Conservation (phyloP, 2,888 invertebrate genomes). For the Sinohyriopsis cumingii region DNA sequence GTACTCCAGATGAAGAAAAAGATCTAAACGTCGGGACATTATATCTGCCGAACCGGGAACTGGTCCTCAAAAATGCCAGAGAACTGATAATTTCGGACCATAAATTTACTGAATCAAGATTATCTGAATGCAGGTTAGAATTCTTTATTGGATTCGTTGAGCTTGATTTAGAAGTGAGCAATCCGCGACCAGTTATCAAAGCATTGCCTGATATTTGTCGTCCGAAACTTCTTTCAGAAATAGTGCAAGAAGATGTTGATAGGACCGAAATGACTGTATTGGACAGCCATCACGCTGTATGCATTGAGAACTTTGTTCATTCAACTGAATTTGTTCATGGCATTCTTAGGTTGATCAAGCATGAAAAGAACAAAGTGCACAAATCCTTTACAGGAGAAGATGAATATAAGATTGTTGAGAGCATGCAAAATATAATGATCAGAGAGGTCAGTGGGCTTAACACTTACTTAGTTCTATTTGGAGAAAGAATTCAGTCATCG, state of each 20-base stretch:
- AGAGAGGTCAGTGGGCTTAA: no score
- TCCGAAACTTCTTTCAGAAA: constrained; percentile 5
- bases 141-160: no score
- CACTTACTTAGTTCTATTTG: no score
- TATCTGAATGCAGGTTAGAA: not conserved
- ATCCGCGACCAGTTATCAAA: not conserved
- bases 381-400: no score
- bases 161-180: not conserved
- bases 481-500: no score
- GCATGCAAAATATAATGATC: no score
- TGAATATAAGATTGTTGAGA: no score
- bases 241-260: constrained; percentile 3
- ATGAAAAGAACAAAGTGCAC: not conserved
- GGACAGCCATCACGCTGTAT: constrained; percentile 1
- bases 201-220: constrained; percentile 4
- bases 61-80: constrained; percentile 6
- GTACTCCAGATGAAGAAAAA: not conserved
- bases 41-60: constrained; percentile 5
- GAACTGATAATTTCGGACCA: constrained; percentile 7
- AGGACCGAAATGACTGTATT: no score
- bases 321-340: constrained; percentile 3
- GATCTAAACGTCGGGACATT: not conserved
- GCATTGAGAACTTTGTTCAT: constrained; percentile 7
- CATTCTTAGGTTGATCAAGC: constrained; percentile 6
- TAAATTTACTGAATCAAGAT: not conserved